Conservation (phyloP, 2,797 vertebrate species). For the Masticophis lateralis region DNA sequence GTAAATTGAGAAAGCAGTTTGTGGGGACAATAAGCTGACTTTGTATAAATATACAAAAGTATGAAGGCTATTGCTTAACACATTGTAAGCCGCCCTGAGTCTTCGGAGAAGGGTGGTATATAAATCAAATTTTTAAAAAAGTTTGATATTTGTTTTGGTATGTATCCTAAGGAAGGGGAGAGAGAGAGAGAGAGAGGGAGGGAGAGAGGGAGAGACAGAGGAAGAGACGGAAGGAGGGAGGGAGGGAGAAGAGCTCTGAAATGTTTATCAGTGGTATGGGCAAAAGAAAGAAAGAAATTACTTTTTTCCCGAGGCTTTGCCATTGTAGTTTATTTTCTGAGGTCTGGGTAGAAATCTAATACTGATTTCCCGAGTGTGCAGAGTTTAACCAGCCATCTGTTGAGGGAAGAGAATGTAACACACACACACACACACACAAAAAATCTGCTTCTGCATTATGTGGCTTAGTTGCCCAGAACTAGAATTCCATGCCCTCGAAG, state of each 20-base stretch:
- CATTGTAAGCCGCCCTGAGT: too few species aligned
- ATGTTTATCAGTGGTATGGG: background rate
- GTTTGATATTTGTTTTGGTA: too few species aligned
- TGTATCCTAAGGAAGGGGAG: background rate
- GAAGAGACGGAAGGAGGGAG: rapidly evolving
- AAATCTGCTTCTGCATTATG: conserved; percentile 22
- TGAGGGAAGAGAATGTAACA: conserved; percentile 32
- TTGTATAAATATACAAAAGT: too few species aligned
- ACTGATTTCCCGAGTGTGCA: conserved; percentile 38
- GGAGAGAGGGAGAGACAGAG: too few species aligned
- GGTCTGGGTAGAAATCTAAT: conserved; percentile 54
- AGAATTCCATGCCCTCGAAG: background rate
- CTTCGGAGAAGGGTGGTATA: too few species aligned
- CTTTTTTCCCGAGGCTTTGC: conserved; percentile 33
- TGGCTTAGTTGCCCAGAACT: background rate
- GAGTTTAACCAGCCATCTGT: conserved; percentile 60
- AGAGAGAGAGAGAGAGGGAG: too few species aligned
- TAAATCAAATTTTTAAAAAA: too few species aligned
- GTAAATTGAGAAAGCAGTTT: too few species aligned
- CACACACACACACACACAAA: conserved; percentile 17
- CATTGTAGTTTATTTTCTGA: conserved; percentile 36
- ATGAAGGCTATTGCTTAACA: too few species aligned
- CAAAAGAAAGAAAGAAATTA: background rate
- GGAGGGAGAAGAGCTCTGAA: background rate
- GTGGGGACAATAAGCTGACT: too few species aligned